These are phyloP conservation scores for Diphyllodes magnificus DNA, from an alignment of 2,113 vertebrate species.

Conservation along the genomic window DNA sequence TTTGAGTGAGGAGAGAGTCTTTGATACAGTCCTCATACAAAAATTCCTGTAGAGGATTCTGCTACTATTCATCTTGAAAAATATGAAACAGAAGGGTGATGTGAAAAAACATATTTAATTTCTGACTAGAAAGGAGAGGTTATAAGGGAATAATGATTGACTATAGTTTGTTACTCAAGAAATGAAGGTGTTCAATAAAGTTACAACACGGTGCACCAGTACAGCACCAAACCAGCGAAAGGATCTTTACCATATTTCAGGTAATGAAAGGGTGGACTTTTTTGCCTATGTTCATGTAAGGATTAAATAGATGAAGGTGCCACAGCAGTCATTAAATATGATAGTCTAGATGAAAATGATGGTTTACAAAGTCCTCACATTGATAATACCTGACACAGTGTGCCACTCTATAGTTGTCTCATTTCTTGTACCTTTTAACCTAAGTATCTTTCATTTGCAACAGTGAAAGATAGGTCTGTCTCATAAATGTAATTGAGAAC, in stretches of 20 bases:
- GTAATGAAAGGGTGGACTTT: neutral
- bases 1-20: neutral
- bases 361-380: neutral
- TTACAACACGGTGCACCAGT: neutral
- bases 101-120: neutral
- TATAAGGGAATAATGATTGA: neutral
- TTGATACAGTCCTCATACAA: neutral
- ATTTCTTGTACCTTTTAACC: neutral
- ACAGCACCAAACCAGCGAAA: neutral
- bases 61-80: neutral
- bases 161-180: neutral
- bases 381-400: neutral
- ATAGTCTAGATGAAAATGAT: neutral
- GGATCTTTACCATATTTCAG: neutral
- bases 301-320: neutral
- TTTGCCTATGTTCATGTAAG: neutral
- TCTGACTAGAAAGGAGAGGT: neutral
- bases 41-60: neutral
- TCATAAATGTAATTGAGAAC: neutral
- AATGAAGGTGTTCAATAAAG: neutral
- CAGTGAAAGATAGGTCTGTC: neutral
- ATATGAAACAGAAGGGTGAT: neutral
- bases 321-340: neutral
- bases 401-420: neutral
- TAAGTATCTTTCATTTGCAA: neutral